Evolutionary conservation across 2,797 vertebrate genomes (phyloP).

Genomic region (Microcaecilia unicolor): DNA sequence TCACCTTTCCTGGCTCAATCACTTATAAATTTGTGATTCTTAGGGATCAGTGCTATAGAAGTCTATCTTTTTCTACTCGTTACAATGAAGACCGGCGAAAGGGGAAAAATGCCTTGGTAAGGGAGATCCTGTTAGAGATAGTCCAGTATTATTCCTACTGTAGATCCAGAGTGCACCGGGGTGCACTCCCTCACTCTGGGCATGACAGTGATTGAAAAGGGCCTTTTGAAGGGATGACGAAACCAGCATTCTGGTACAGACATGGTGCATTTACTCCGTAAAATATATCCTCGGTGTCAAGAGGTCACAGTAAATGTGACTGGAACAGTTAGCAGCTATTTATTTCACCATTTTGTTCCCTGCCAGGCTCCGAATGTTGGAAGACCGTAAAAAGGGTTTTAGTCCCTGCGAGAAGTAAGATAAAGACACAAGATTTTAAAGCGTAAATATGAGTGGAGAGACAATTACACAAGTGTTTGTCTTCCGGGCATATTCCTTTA

Average conservation of each 20-base stretch:
- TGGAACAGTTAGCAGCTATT: slow-evolving; percentile 39
- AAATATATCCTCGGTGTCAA: slow-evolving; percentile 55
- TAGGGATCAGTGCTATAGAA: too few species aligned
- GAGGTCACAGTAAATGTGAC: slow-evolving; percentile 50
- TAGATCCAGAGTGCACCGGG: too few species aligned
- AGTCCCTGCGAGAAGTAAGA: slow-evolving; percentile 23
- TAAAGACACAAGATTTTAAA: slow-evolving; percentile 6
- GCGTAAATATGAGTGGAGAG: background rate
- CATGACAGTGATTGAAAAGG: slow-evolving; percentile 46
- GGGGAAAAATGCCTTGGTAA: too few species aligned
- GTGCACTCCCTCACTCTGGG: too few species aligned
- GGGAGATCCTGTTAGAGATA: too few species aligned
- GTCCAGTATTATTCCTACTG: too few species aligned
- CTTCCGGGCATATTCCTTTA: background rate
- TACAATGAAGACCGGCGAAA: too few species aligned
- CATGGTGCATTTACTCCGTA: slow-evolving; percentile 54
- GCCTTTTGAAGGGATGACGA: slow-evolving; percentile 56
- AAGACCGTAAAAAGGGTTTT: slow-evolving; percentile 35
- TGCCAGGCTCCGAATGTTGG: slow-evolving; percentile 10
- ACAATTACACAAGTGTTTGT: background rate
- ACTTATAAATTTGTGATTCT: too few species aligned
- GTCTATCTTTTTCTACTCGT: too few species aligned
- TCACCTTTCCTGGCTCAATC: too few species aligned
- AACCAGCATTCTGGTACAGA: slow-evolving; percentile 42
- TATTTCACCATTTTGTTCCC: slow-evolving; percentile 22